Base-by-base conservation (phyloP, 2,797 vertebrate species). In the Acanthopagrus latus region DNA sequence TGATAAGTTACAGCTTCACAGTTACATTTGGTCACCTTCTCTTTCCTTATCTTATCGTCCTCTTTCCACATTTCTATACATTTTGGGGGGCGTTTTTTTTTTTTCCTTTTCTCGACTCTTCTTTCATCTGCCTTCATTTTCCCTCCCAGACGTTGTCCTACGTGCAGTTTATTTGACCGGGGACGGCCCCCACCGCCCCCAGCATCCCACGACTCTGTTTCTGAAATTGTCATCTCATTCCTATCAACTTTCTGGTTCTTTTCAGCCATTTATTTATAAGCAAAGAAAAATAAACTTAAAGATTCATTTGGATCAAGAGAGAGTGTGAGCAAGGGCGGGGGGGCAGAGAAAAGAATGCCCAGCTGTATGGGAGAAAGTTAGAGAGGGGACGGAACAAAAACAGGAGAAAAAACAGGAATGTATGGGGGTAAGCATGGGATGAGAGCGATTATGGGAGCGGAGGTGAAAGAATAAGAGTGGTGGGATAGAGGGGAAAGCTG, bases 261-360 rank as follows among this genome's bases (percentile, higher is more conserved):
- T 87, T 81, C 20, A 82, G 65, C 33, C 81, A 89, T 93, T 92
- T 94, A 93, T 94, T 93, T 93, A 85, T 85, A 89, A 89, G 81
- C 63, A 68, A 82, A 82, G 82, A 68, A 84, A 94, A 95, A 94
- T 83, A 94, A 95, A 90, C 85, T 0, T 5, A 11, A 27, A 27
- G 75, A 88, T 89, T 90, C 87, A 94, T 90, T 92, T 79, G 76
- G 81, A 83, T 86, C 44, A 57, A 79, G 77, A 64, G 46, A 60
- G 70, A 73, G 77, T 63, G 73, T 58, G 66, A 57, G 23, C 54
- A 25, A 33, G 38, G 44, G 18, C 14, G 71, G n/a, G 63, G 38
- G 9, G 33, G 1, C 7, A 33, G 29, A 47, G 76, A 57, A 71
- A 83, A 75, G 21, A 71, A 73, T 66, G 66, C 48, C 25, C 43